Evolutionary conservation across 1,140 invertebrate genomes (phyloP), one percentile per base, ranked within the genome.

Genomic region (Gryon sp.): DNA sequence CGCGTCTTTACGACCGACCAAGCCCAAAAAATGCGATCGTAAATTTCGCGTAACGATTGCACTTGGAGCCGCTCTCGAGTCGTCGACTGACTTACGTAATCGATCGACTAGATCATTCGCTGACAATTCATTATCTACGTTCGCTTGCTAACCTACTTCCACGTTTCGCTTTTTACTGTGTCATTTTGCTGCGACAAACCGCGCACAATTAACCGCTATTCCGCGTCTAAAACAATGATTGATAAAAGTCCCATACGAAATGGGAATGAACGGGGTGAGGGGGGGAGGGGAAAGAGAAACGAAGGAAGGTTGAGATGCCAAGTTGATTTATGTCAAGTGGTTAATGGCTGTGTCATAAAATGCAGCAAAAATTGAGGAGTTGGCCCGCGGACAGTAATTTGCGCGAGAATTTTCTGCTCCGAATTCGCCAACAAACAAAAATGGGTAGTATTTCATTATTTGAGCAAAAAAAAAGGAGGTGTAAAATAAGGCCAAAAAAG

Each of bases 1-100:
- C n/a, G 43, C 76, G 68, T 73, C 76, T 69, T 73, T 78, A 63
- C 52, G 38, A 50, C 63, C 46, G 52, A 45, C 76, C 69, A 57
- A 74, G 68, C 76, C 76, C 76, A 74, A 78, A 78, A 78, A 73
- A 74, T 78, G 43, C 38, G 63, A 69, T 52, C 76, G 50, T 78
- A 78, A 74, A 78, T 74, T 65, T 52, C 48, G 36, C 48, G 60
- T 78, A 78, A 78, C 70, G 76, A 77, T 72, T 41, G 34, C 30
- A 52, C 50, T 28, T 20, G 9, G 43, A 28, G n/a, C n/a, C n/a
- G n/a, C n/a, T n/a, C n/a, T n/a, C n/a, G n/a, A n/a, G n/a, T n/a
- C n/a, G n/a, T n/a, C n/a, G n/a, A n/a, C n/a, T 50, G 28, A 34
- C 53, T 78, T 73, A 73, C 59, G 62, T 78, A 78, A 78, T 50